phyloP scores from a whole-genome alignment of 2,888 invertebrate species.

The Tupiocoris notatus region DNA sequence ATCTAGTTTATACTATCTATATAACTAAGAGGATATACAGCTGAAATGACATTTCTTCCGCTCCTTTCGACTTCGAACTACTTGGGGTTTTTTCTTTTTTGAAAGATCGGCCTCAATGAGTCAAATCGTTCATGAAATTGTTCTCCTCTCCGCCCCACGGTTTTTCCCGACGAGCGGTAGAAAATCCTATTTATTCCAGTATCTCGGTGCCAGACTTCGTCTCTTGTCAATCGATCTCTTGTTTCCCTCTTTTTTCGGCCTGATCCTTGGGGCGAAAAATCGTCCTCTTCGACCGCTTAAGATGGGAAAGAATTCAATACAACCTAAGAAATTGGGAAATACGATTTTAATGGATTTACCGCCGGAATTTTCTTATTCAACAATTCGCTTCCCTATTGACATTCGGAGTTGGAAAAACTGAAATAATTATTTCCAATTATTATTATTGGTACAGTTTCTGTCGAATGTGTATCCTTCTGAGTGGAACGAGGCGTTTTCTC shows the following conservation, averaged over 20 bases:
- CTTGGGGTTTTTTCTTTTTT: not conserved
- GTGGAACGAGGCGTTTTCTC: too few relatives aligned
- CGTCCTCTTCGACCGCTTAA: not conserved
- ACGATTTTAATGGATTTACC: not conserved
- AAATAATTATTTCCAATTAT: too few relatives aligned
- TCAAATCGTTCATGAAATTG: slow-evolving; percentile 41
- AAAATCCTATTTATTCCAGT: slow-evolving; percentile 40
- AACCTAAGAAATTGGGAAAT: not conserved
- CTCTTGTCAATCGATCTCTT: slow-evolving; percentile 33
- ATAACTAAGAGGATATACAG: too few relatives aligned
- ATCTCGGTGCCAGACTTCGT: not conserved
- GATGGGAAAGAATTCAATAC: not conserved
- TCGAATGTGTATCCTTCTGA: too few relatives aligned
- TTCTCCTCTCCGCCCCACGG: not conserved
- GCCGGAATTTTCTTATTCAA: not conserved
- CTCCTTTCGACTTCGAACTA: not conserved
- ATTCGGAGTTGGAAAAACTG: not conserved
- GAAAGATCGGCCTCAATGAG: slow-evolving; percentile 22
- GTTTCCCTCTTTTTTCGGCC: slow-evolving; percentile 1
- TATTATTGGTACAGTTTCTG: too few relatives aligned
- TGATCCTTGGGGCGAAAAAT: not conserved
- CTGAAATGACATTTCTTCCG: too few relatives aligned
- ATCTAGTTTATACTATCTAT: too few relatives aligned
- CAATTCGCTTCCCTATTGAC: not conserved
- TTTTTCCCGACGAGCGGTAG: slow-evolving; percentile 6